Evolutionary conservation across 30 jellyfish, hydroid and myxozoan species (phyloP), one percentile per base, ranked within the genome.

Genomic region (Turritopsis rubra): DNA sequence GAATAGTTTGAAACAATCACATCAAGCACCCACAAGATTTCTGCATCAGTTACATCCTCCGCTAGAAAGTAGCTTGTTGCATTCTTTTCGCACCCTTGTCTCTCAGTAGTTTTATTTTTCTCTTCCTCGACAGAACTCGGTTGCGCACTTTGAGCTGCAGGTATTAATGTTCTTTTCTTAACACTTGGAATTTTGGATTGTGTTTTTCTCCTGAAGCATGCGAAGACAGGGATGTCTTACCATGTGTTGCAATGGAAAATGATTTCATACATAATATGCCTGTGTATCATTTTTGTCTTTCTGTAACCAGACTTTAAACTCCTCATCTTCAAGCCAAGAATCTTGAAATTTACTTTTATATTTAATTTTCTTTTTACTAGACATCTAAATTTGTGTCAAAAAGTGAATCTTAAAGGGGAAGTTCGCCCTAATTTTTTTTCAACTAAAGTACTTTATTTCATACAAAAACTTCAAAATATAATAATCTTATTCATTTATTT

Each of bases 311-410:
- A 23, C 0, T 0, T 20, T 19, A 72, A 18, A 72, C 30, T 25
- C 20, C 19, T 23, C 0, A 72, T 72, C 28, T 18, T 23, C 18
- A 21, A 72, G 0, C 80, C 80, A 72, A 72, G 80, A 72, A 18
- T 72, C 80, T 19, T 71, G 20, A 71, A 71, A 71, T 19, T 71
- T 71, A 71, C 80, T 17, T 71, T 71, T 71, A 71, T 71, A 17
- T 71, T 71, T 71, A 71, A 19, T 23, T 17, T 24, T 71, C 28
- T 17, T 71, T 71, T 17, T 71, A 17, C 80, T 71, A 71, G 80
- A 16, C 80, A 54, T 54, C 72, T 54, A 54, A 54, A 54, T n/a
- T n/a, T n/a, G n/a, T n/a, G n/a, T n/a, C n/a, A n/a, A n/a, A n/a
- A n/a, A n/a, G n/a, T n/a, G n/a, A n/a, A n/a, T n/a, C n/a, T n/a